Conservation (phyloP, 1,140 invertebrate species). For the Littorina saxatilis region DNA sequence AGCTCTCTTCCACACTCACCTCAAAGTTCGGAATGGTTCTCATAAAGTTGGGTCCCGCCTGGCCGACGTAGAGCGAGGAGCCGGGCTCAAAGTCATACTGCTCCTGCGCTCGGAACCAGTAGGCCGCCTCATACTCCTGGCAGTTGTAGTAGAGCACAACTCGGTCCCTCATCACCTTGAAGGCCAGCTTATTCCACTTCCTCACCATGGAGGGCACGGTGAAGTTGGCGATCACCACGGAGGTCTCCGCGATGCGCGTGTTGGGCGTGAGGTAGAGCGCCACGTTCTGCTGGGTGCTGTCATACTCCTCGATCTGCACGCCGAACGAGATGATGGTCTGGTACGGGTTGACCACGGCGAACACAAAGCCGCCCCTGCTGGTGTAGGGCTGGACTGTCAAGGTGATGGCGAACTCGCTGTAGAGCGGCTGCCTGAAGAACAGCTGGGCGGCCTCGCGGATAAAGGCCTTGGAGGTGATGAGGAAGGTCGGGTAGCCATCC, state of each 20-base stretch:
- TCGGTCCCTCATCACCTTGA: slow-evolving; percentile 49
- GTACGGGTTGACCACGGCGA: slow-evolving; percentile 60
- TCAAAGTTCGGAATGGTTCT: slow-evolving; percentile 40
- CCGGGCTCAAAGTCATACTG: slow-evolving; percentile 49
- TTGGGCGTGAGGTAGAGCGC: slow-evolving; percentile 56
- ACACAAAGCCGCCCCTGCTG: slow-evolving; percentile 50
- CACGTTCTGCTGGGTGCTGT: slow-evolving; percentile 41
- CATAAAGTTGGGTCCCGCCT: slow-evolving; percentile 45
- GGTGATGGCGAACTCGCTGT: slow-evolving; percentile 54
- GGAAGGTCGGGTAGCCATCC: slow-evolving; percentile 54
- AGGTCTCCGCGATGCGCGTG: slow-evolving; percentile 32
- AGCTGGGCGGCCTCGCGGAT: slow-evolving; percentile 45
- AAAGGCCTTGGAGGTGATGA: slow-evolving; percentile 41
- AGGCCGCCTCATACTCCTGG: slow-evolving; percentile 40
- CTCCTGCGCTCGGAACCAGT: slow-evolving; percentile 5
- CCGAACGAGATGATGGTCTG: slow-evolving; percentile 58
- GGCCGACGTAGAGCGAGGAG: slow-evolving; percentile 49
- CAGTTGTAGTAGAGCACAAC: slow-evolving; percentile 56
- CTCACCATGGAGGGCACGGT: slow-evolving; percentile 46
- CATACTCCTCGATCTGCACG: slow-evolving; percentile 38
- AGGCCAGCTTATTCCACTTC: slow-evolving; percentile 51
- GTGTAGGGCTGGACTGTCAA: slow-evolving; percentile 42
- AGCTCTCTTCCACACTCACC: too few relatives aligned
- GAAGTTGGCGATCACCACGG: slow-evolving; percentile 49
- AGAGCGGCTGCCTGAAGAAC: slow-evolving; percentile 48